A percentile compares a stretch with the other conserved stretches of the same genome.
Evolutionary conservation across 2,797 vertebrate genomes (phyloP).

Genomic region (Iguana delicatissima): DNA sequence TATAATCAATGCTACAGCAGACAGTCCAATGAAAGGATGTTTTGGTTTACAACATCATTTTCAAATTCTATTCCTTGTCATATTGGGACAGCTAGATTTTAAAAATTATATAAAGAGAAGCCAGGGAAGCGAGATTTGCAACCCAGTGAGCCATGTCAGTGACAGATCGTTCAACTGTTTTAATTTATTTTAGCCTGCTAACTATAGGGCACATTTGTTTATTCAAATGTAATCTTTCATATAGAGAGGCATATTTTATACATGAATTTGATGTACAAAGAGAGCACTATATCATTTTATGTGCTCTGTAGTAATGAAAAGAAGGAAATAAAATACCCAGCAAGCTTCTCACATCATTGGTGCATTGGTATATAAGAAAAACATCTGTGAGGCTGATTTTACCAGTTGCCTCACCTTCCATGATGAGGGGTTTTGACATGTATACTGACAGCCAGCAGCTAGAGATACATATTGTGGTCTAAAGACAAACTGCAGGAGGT

Average conservation of each 20-base stretch:
- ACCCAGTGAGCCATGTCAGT: constrained; percentile 27
- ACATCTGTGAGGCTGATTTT: constrained; percentile 59
- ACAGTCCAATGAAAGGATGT: constrained; percentile 40
- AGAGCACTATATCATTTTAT: constrained; percentile 41
- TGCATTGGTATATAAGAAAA: constrained; percentile 42
- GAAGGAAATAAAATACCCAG: constrained; percentile 54
- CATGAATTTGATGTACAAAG: constrained; percentile 17
- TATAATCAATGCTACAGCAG: constrained; percentile 34
- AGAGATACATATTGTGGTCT: constrained; percentile 58
- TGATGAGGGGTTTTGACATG: constrained; percentile 50
- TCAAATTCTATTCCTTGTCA: constrained; percentile 42
- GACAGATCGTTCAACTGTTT: constrained; percentile 43
- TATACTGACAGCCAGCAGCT: constrained; percentile 54
- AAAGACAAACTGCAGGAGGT: constrained; percentile 52
- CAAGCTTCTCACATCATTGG: constrained; percentile 41
- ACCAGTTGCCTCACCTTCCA: constrained; percentile 60
- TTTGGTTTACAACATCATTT: constrained; percentile 40
- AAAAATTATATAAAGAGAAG: constrained; percentile 37
- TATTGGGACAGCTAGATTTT: constrained; percentile 34
- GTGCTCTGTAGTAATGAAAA: constrained; percentile 32
- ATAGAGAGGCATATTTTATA: neutral
- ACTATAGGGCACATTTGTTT: constrained; percentile 43
- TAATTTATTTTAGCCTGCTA: constrained; percentile 43
- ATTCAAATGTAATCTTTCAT: constrained; percentile 34
- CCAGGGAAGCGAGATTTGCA: constrained; percentile 48